These are phyloP conservation scores for Chrysotoxum bicinctum DNA, from an alignment of 2,888 invertebrate species.

Conservation along the genomic window DNA sequence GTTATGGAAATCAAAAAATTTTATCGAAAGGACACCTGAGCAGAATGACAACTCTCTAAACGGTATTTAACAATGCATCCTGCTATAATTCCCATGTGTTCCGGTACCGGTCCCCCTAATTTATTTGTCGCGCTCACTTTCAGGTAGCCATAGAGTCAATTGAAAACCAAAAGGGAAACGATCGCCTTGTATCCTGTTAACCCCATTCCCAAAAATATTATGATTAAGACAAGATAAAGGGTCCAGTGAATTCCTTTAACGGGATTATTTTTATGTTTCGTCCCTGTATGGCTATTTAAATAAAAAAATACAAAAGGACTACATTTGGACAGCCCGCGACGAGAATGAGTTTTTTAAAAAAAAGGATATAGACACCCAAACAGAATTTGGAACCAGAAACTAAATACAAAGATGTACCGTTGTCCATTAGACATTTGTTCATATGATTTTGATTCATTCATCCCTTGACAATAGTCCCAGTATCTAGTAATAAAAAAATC, in stretches of 20 bases:
- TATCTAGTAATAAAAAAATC: not conserved
- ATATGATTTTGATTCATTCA: constrained; percentile 56
- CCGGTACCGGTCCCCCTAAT: not conserved
- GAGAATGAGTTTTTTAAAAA: constrained; percentile 37
- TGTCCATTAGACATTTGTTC: constrained; percentile 62
- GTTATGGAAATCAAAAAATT: not conserved
- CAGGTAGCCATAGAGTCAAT: constrained; percentile 67
- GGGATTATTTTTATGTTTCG: constrained; percentile 24
- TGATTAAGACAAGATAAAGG: constrained; percentile 32
- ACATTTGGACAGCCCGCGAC: constrained; percentile 24
- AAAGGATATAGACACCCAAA: constrained; percentile 31
- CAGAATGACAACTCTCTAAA: not conserved
- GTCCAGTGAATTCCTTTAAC: constrained; percentile 46
- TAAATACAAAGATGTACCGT: constrained; percentile 53
- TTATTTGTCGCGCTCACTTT: constrained; percentile 36
- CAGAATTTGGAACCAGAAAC: constrained; percentile 7
- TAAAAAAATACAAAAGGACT: constrained; percentile 25
- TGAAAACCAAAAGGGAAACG: constrained; percentile 53
- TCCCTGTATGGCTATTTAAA: constrained; percentile 52
- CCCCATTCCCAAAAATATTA: constrained; percentile 14
- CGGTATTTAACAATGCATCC: constrained; percentile 11
- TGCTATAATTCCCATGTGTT: not conserved
- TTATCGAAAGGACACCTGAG: constrained; percentile 25
- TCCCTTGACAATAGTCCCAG: constrained; percentile 47
- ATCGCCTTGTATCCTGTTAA: constrained; percentile 41